Base-by-base conservation (phyloP, 2,797 vertebrate genomes). In the Oryzias sinensis region DNA sequence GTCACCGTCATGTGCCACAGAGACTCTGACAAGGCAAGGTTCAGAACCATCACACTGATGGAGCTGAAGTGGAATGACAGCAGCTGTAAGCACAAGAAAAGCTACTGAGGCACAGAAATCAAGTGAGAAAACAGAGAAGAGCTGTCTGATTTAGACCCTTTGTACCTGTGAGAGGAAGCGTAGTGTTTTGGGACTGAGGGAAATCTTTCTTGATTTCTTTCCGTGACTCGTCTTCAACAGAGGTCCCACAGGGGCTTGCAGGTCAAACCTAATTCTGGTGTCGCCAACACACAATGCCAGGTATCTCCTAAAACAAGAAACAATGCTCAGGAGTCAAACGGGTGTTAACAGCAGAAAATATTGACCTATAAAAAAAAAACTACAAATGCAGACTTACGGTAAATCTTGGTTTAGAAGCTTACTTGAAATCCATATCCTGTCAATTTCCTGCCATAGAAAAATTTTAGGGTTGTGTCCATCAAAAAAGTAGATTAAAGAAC, bases 1-100 rank as follows among this genome's bases (percentile, higher is more conserved):
- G 92, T 89, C 56, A 95, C 82, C 1, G 95, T 96, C 92, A 97
- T 91, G 81, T 99, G 97, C 96, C 96, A 98, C 14, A 99, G 92
- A 20, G 96, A 97, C 74, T 98, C 97, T 0, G 95, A 92, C 52
- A 94, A 91, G 11, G 93, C 93, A 64, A 96, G 83, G 47, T 98
- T 97, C 72, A 98, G 88, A 50, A 98, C 95, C 93, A 98, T 98
- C 84, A 98, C 82, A 53, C 97, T 98, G 84, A 99, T 86, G 29
- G 97, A 96, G 68, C 93, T 91, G 73, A 98, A 51, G 37, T 98
- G 96, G 78, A 98, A 85, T 2, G 97, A 98, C 69, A 97, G 86
- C 25, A 97, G 84, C 96, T 98, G 70, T 49, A 57, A 56, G 55
- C 18, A 78, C 15, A 52, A 67, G 29, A 65, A 22, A 0, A 57